Evolutionary conservation across 2,113 vertebrate genomes (phyloP).

Genomic region (Xyliphius kryptos): DNA sequence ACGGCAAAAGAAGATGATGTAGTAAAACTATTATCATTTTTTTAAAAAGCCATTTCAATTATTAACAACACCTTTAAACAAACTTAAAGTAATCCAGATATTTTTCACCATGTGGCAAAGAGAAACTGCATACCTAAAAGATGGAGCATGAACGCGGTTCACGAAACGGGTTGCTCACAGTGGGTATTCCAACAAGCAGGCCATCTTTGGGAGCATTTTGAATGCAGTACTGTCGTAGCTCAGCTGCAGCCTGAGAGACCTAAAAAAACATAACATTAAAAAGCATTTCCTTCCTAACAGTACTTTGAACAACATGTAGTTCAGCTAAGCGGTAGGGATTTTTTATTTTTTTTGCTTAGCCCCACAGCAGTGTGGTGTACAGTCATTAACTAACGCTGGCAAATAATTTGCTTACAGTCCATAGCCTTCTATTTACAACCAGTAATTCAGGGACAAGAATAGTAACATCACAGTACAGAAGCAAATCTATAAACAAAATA

Average conservation of each 20-base stretch:
- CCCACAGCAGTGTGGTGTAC: not conserved
- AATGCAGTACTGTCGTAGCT: constrained; percentile 91
- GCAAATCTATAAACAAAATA: not conserved
- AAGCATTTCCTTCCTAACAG: too few relatives aligned
- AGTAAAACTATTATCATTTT: too few relatives aligned
- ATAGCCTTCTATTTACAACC: not conserved
- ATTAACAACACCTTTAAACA: too few relatives aligned
- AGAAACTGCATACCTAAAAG: constrained; percentile 60
- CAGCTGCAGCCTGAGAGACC: constrained; percentile 93
- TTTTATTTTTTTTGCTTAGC: not conserved
- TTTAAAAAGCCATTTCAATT: too few relatives aligned
- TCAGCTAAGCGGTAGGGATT: not conserved
- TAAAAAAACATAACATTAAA: constrained; percentile 42
- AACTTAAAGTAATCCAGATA: not conserved
- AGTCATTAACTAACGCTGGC: not conserved
- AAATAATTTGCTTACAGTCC: not conserved
- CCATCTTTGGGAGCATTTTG: constrained; percentile 92
- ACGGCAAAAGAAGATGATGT: too few relatives aligned
- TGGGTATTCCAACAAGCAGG: constrained; percentile 82
- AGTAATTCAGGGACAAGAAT: not conserved
- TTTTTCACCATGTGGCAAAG: not conserved
- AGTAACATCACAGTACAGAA: not conserved
- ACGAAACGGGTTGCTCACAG: constrained; percentile 90
- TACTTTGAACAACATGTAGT: not conserved
- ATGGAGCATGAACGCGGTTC: constrained; percentile 85